Evolutionary conservation across 2,797 vertebrate species (phyloP).

Genomic region (Falco cherrug): DNA sequence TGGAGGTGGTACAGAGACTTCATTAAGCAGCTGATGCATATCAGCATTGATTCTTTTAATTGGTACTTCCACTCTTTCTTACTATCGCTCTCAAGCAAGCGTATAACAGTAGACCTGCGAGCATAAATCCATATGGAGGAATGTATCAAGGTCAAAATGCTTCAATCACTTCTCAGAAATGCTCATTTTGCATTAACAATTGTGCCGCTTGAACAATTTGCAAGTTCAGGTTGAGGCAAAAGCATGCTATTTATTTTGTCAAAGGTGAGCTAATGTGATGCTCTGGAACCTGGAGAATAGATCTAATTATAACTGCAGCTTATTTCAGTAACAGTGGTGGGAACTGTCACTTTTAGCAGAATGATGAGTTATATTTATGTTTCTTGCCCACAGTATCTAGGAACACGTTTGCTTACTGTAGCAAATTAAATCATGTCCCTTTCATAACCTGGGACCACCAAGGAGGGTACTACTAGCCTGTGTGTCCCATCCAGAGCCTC

Average conservation of each 20-base stretch:
- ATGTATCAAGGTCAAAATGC: constrained; percentile 11
- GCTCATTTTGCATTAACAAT: constrained; percentile 35
- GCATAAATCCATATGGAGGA: constrained; percentile 38
- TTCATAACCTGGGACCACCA: not conserved
- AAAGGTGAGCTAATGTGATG: not conserved
- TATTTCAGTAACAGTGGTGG: not conserved
- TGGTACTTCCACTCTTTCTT: not conserved
- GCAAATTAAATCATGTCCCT: not conserved
- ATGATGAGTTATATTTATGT: not conserved
- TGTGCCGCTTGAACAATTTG: not conserved
- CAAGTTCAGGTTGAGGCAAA: not conserved
- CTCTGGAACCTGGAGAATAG: not conserved
- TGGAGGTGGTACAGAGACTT: not conserved
- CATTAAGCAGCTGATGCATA: not conserved
- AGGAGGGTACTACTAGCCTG: not conserved
- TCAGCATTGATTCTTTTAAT: not conserved
- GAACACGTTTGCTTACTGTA: not conserved
- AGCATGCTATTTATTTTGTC: not conserved
- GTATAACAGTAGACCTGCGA: not conserved
- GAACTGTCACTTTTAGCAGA: not conserved
- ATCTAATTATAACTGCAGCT: not conserved
- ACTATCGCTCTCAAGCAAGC: not conserved
- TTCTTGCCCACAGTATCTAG: not conserved
- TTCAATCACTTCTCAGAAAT: constrained; percentile 34
- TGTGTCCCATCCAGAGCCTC: not conserved